Percentiles rank a stretch among this genome's conserved stretches.
These are phyloP conservation scores for Psettodes erumei DNA, from an alignment of 2,113 vertebrate species.

Conservation along the genomic window DNA sequence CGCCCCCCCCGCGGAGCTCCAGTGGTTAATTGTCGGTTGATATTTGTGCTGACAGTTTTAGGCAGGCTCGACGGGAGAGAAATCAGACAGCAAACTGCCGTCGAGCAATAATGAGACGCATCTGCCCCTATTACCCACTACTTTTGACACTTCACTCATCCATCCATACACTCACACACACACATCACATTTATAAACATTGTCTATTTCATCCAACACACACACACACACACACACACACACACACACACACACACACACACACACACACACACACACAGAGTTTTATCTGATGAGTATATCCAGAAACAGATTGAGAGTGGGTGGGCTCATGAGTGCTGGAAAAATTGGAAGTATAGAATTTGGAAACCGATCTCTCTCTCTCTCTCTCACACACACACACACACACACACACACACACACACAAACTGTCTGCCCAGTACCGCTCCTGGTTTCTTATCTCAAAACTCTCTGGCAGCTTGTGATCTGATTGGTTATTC, in stretches of 20 bases:
- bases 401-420: conserved; percentile 8
- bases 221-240: conserved; percentile 15
- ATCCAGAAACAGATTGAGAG: conserved; percentile 47
- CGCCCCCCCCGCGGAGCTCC: conserved; percentile 46
- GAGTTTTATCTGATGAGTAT: conserved; percentile 40
- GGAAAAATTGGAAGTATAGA: conserved; percentile 43
- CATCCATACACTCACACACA: conserved; percentile 20
- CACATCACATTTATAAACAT: conserved; percentile 29
- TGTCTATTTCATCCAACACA: conserved; percentile 35
- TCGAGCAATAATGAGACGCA: conserved; percentile 74
- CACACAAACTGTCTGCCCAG: conserved; percentile 42
- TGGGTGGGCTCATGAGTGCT: conserved; percentile 21
- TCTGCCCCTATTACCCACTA: conserved; percentile 64
- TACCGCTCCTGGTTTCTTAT: conserved; percentile 65
- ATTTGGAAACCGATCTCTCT: conserved; percentile 29
- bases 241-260: conserved; percentile 25
- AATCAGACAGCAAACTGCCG: conserved; percentile 67
- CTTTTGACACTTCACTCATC: conserved; percentile 59
- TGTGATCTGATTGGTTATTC: conserved; percentile 79
- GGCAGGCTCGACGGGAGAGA: conserved; percentile 64
- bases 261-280: conserved; percentile 15
- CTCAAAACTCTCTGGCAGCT: conserved; percentile 59
- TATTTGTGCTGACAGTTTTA: conserved; percentile 73
- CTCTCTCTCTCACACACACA: background rate
- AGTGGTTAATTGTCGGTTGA: conserved; percentile 78